A percentile compares a stretch with the other conserved stretches of the same genome.
Evolutionary conservation across 2,888 invertebrate genomes (phyloP).

Genomic region (Pristionchus entomophagus): DNA sequence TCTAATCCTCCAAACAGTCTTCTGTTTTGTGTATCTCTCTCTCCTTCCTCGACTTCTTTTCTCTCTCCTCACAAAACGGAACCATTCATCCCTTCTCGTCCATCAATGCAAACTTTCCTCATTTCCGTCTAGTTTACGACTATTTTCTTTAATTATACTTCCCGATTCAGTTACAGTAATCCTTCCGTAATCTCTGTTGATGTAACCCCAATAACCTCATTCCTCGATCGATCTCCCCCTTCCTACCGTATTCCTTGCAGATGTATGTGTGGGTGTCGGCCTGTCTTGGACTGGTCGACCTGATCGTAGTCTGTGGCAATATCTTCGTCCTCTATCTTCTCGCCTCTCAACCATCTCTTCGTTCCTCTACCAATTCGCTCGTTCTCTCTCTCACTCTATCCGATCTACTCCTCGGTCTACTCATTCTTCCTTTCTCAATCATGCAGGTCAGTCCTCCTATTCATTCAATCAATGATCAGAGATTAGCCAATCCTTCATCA

Average conservation of each 20-base stretch:
- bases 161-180: neutral
- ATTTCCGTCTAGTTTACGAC: neutral
- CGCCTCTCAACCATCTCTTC: constrained; percentile 52
- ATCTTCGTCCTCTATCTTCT: constrained; percentile 73
- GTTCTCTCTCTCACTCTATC: constrained; percentile 96
- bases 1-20: neutral
- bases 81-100: constrained; percentile 13
- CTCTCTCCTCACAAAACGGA: neutral
- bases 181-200: neutral
- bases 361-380: constrained; percentile 90
- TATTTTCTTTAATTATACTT: neutral
- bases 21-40: neutral
- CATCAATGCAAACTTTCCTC: neutral
- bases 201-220: neutral
- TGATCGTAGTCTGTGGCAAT: constrained; percentile 73
- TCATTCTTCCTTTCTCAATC: constrained; percentile 94
- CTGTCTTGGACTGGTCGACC: constrained; percentile 67
- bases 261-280: constrained; percentile 51
- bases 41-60: neutral
- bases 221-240: neutral
- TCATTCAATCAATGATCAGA: neutral
- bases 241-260: constrained; percentile 12
- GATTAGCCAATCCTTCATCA: neutral
- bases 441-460: constrained; percentile 85
- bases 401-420: constrained; percentile 93